Conservation (phyloP, 2,888 invertebrate genomes). For the Eilema depressum region DNA sequence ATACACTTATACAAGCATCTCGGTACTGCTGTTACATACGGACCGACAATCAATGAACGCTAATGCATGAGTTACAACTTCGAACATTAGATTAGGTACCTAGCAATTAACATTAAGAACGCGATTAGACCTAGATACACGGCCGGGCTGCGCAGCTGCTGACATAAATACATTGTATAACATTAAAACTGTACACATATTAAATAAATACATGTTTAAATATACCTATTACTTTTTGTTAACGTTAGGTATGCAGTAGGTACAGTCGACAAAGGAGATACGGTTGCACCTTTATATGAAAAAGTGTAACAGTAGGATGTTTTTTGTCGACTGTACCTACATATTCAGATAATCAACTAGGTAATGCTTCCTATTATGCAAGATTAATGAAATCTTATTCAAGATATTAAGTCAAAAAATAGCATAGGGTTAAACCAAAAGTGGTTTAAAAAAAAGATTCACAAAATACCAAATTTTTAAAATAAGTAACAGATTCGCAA, state of each 20-base stretch:
- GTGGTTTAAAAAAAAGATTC: too few species aligned
- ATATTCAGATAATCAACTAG: too few species aligned
- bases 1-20: slow-evolving; percentile 81
- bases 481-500: too few species aligned
- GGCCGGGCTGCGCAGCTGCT: slow-evolving; percentile 57
- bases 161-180: slow-evolving; percentile 28
- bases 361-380: background rate
- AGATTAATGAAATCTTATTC: too few species aligned
- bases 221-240: background rate
- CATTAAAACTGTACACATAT: slow-evolving; percentile 6
- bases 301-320: too few species aligned
- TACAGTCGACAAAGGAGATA: too few species aligned
- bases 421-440: too few species aligned
- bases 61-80: slow-evolving; percentile 56
- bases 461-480: too few species aligned
- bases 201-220: background rate
- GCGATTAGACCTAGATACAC: slow-evolving; percentile 50
- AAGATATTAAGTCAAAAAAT: too few species aligned
- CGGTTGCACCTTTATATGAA: too few species aligned
- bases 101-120: slow-evolving; percentile 62
- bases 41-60: slow-evolving; percentile 69
- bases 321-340: too few species aligned
- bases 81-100: slow-evolving; percentile 59
- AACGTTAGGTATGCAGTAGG: background rate
- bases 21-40: slow-evolving; percentile 69